These are phyloP conservation scores for Sebastes schlegelii DNA, from an alignment of 2,113 vertebrate genomes.

Conservation along the genomic window DNA sequence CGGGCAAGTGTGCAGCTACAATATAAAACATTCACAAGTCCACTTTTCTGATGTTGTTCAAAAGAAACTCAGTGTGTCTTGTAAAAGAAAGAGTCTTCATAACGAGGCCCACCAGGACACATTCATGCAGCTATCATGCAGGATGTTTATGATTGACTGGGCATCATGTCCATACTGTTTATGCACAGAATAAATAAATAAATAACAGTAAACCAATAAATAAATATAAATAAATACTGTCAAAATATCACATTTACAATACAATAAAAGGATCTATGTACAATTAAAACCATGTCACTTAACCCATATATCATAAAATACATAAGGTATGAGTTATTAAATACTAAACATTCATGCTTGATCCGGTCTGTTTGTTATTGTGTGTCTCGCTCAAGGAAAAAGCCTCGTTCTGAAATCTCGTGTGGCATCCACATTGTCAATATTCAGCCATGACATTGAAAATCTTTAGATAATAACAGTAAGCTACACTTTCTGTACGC, in stretches of 20 bases:
- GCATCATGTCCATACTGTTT: background rate
- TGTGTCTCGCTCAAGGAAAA: no score
- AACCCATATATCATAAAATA: background rate
- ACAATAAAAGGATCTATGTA: background rate
- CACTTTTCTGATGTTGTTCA: background rate
- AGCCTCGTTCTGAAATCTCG: no score
- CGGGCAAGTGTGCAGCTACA: background rate
- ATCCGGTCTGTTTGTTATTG: no score
- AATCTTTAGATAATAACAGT: no score
- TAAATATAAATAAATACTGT: background rate
- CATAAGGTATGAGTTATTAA: background rate
- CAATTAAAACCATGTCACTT: conserved; percentile 1
- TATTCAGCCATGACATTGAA: no score
- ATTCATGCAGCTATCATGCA: background rate
- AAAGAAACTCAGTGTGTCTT: background rate
- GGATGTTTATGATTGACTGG: background rate
- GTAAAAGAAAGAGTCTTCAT: background rate
- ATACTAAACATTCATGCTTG: background rate
- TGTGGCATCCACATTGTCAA: no score
- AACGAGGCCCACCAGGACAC: background rate
- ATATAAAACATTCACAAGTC: background rate
- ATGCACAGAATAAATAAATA: background rate
- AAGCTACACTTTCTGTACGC: no score
- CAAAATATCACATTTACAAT: conserved; percentile 9
- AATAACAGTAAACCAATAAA: background rate